Evolutionary conservation across 2,888 invertebrate genomes (phyloP).

Genomic region (Harmothoe impar): DNA sequence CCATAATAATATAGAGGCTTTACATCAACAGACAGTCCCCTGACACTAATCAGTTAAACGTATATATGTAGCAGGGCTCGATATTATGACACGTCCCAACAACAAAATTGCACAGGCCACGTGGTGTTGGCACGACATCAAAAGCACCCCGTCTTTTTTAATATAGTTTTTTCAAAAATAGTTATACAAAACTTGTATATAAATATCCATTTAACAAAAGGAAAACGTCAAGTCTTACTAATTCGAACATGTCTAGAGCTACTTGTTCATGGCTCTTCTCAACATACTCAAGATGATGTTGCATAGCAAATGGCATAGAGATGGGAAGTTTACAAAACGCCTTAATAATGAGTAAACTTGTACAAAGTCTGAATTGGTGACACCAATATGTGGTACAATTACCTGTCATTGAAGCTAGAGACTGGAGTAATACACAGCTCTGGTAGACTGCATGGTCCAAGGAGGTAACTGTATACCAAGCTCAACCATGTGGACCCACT

Average conservation of each 20-base stretch:
- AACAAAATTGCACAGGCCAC: too few species aligned
- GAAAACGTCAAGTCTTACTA: background rate
- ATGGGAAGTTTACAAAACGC: background rate
- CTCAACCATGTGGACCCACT: too few species aligned
- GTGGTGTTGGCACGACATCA: background rate
- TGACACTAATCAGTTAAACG: too few species aligned
- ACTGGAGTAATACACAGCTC: too few species aligned
- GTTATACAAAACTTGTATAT: background rate
- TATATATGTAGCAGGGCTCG: too few species aligned
- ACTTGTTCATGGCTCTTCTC: background rate
- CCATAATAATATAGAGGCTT: too few species aligned
- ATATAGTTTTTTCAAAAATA: background rate
- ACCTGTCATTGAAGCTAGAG: too few species aligned
- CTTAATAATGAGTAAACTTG: background rate
- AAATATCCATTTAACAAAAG: background rate
- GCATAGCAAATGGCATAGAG: constrained; percentile 30
- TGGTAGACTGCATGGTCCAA: too few species aligned
- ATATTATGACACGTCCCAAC: too few species aligned
- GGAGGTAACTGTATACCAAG: too few species aligned
- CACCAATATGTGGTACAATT: too few species aligned
- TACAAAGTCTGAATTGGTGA: background rate
- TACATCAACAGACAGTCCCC: too few species aligned
- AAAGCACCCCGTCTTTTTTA: background rate
- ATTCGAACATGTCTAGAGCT: background rate
- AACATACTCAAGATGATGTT: background rate